phyloP scores from a whole-genome alignment of 2,113 vertebrate species.

The Cyanistes caeruleus region DNA sequence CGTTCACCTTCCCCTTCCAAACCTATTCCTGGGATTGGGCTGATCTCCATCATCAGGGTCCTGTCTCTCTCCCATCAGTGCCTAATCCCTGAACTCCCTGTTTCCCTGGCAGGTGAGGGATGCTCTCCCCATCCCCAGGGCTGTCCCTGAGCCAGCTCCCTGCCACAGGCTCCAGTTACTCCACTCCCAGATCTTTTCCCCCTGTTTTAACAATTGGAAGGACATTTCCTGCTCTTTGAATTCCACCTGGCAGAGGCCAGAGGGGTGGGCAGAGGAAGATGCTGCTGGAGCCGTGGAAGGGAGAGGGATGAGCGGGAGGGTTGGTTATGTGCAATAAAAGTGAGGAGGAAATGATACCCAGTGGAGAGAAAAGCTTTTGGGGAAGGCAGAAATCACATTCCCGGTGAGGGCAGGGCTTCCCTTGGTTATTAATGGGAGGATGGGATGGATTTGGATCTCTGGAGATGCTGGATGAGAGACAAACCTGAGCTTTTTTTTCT shows the following conservation, averaged over 20 bases:
- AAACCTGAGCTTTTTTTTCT: background rate
- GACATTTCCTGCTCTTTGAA: background rate
- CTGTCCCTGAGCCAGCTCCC: background rate
- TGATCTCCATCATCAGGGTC: fast-evolving
- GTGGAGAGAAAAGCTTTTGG: background rate
- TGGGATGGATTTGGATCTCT: fast-evolving
- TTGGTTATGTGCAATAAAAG: background rate
- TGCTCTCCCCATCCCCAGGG: background rate
- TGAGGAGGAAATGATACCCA: background rate
- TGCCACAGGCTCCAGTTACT: background rate
- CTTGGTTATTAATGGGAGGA: fast-evolving
- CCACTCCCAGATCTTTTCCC: background rate
- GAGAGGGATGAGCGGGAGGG: background rate
- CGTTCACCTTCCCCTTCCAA: background rate
- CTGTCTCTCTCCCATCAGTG: background rate
- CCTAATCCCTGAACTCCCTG: fast-evolving
- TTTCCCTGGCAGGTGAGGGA: background rate
- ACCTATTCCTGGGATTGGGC: background rate
- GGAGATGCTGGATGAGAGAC: background rate
- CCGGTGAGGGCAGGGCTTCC: background rate
- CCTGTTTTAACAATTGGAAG: background rate
- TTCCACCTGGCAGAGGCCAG: fast-evolving
- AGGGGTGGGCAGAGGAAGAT: background rate
- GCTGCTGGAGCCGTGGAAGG: background rate
- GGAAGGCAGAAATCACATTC: background rate